Percentiles rank a stretch among this genome's conserved stretches.
These are phyloP conservation scores for Axis porcinus DNA, from an alignment of 2,113 vertebrate species.

Conservation along the genomic window DNA sequence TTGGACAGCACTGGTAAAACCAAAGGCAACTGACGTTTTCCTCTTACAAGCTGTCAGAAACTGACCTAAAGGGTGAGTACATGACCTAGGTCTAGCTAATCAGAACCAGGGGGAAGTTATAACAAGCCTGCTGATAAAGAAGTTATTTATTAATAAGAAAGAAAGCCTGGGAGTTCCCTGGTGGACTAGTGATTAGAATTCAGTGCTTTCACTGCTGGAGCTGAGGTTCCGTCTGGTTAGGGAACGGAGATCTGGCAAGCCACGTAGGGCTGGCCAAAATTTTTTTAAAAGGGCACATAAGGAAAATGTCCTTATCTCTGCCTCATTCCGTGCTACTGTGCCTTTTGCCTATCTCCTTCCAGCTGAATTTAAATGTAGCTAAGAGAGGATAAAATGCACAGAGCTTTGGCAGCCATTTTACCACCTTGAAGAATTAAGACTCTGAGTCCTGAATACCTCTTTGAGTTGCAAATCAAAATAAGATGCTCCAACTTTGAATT, in stretches of 20 bases:
- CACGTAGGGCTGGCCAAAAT: not conserved
- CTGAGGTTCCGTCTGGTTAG: not conserved
- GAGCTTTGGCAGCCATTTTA: not conserved
- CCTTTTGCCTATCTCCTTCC: not conserved
- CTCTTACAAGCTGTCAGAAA: not conserved
- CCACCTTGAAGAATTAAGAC: not conserved
- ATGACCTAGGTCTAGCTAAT: not conserved
- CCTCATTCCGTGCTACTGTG: not conserved
- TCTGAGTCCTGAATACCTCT: no score
- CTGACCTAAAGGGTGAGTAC: not conserved
- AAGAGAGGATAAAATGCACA: not conserved
- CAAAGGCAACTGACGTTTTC: not conserved
- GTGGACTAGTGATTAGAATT: not conserved
- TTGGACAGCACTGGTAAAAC: not conserved
- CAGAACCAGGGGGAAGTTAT: not conserved
- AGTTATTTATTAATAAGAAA: not conserved
- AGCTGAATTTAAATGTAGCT: not conserved
- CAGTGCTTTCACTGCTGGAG: not conserved
- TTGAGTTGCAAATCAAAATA: not conserved
- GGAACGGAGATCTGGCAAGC: not conserved
- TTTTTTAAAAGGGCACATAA: not conserved
- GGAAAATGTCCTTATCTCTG: not conserved
- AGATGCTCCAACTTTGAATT: not conserved
- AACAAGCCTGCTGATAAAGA: not conserved
- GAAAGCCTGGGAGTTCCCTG: not conserved